These are phyloP conservation scores for Podotricha telesiphe DNA, from an alignment of 2,888 invertebrate species.

Conservation along the genomic window DNA sequence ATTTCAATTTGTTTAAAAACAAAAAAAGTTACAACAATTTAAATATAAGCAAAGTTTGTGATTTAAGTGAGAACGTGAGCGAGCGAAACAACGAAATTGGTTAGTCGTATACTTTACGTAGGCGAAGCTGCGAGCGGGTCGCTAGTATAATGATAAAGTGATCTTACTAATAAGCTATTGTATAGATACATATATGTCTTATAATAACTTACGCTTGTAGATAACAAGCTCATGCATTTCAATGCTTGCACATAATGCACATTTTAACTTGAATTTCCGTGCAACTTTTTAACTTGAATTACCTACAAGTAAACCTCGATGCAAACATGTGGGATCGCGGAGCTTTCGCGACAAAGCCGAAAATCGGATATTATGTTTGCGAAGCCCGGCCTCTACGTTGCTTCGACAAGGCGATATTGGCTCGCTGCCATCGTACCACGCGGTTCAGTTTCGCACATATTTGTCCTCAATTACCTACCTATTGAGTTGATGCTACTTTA, in stretches of 20 bases:
- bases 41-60: no score
- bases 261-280: constrained; percentile 29
- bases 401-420: constrained; percentile 45
- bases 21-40: no score
- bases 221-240: constrained; percentile 16
- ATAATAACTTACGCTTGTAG: background rate
- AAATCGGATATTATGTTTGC: constrained; percentile 53
- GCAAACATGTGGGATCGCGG: constrained; percentile 33
- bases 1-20: no score
- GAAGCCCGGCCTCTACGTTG: constrained; percentile 37
- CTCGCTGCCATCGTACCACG: constrained; percentile 43
- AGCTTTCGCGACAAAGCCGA: constrained; percentile 43
- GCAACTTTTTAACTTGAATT: constrained; percentile 31
- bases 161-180: no score
- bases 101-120: no score
- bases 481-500: constrained; percentile 40
- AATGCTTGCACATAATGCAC: background rate
- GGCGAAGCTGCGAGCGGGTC: no score
- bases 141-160: no score
- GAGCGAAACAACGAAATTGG: no score
- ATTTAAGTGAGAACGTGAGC: no score
- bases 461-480: constrained; percentile 45
- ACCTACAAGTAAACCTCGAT: constrained; percentile 23
- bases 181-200: background rate
- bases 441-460: constrained; percentile 46